A percentile compares a stretch with the other conserved stretches of the same genome.
These are phyloP conservation scores for Colinus virginianus DNA, from an alignment of 2,113 vertebrate species.

Conservation along the genomic window DNA sequence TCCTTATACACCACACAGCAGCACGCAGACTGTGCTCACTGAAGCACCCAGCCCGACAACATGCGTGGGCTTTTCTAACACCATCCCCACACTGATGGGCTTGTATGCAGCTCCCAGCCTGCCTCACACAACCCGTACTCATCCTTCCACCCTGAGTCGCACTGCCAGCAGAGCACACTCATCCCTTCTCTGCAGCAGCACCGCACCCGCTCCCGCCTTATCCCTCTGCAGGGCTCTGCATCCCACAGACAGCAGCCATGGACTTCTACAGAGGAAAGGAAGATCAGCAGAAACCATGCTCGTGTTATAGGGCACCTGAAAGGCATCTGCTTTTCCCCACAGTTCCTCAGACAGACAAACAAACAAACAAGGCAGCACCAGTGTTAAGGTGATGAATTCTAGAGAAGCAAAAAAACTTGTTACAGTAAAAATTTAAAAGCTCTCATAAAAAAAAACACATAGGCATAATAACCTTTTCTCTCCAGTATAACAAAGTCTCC, in stretches of 20 bases:
- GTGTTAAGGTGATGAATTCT: neutral
- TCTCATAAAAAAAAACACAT: accelerated
- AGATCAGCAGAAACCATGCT: neutral
- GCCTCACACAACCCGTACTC: accelerated
- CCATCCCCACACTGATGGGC: neutral
- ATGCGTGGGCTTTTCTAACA: accelerated
- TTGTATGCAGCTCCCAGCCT: neutral
- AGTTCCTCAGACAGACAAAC: neutral
- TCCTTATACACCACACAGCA: accelerated
- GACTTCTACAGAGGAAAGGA: neutral
- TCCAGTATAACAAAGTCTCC: neutral
- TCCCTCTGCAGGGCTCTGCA: neutral
- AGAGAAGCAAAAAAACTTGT: neutral
- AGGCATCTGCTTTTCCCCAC: neutral
- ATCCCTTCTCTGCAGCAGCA: neutral
- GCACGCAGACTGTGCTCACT: accelerated
- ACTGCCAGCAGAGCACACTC: neutral
- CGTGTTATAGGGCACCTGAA: neutral
- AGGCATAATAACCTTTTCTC: neutral
- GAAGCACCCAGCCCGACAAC: neutral
- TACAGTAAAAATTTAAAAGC: accelerated
- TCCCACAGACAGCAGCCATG: neutral
- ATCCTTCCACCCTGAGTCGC: neutral
- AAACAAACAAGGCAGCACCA: neutral
- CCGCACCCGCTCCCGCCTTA: neutral